Evolutionary conservation across 2,113 vertebrate species (phyloP).

Genomic region (Polypterus senegalus): DNA sequence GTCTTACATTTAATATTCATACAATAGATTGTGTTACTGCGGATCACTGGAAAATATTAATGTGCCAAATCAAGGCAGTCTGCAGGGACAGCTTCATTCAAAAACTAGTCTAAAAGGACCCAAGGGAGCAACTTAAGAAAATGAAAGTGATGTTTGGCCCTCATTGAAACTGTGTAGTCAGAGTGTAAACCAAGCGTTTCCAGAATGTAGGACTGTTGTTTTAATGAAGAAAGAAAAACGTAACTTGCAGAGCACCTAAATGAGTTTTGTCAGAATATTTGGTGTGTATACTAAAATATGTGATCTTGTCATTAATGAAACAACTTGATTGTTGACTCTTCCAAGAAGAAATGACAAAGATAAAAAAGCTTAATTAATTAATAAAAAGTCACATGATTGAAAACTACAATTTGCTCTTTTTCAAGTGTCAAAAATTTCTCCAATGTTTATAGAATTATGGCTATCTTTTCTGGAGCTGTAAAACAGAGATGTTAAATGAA

Average conservation of each 20-base stretch:
- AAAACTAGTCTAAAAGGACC: conserved; percentile 26
- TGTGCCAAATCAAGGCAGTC: conserved; percentile 23
- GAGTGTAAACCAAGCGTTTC: not conserved
- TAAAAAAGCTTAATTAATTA: no score
- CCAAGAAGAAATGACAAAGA: no score
- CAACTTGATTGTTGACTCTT: no score
- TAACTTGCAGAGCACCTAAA: not conserved
- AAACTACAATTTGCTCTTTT: no score
- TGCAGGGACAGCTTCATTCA: conserved; percentile 6
- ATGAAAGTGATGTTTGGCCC: not conserved
- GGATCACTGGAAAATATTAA: conserved; percentile 36
- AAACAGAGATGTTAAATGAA: no score
- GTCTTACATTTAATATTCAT: conserved; percentile 31
- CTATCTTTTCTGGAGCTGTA: no score
- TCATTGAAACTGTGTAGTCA: not conserved
- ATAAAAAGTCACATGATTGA: no score
- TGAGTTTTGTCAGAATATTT: no score
- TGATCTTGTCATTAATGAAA: no score
- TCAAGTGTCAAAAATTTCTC: no score
- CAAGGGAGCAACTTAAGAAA: not conserved
- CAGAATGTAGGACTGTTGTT: not conserved
- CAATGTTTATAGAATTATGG: no score
- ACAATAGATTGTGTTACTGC: conserved; percentile 20
- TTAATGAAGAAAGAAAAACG: not conserved
- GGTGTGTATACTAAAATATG: no score